phyloP scores from a whole-genome alignment of 2,797 vertebrate species.

The Dryobates pubescens region DNA sequence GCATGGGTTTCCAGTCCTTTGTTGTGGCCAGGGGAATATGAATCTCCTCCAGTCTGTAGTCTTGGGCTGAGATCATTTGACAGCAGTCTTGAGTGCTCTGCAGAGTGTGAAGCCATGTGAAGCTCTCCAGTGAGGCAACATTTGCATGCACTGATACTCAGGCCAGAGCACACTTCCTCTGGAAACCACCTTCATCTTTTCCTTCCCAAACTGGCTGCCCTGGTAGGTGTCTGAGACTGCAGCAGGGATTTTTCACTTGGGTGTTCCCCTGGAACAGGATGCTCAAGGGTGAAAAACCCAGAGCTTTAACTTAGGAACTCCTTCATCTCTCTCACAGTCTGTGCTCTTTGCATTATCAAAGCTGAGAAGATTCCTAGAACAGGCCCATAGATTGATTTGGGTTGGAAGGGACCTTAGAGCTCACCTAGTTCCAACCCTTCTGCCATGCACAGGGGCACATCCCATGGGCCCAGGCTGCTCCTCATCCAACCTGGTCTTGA shows the following conservation, averaged over 20 bases:
- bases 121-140: not conserved
- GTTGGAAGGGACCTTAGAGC: no score
- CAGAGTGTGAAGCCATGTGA: not conserved
- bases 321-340: not conserved
- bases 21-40: not conserved
- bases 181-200: slow-evolving; percentile 19
- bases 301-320: not conserved
- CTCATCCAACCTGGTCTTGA: no score
- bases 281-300: not conserved
- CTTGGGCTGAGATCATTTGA: not conserved
- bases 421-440: no score
- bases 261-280: not conserved
- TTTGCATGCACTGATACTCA: not conserved
- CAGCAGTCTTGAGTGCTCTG: not conserved
- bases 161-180: slow-evolving; percentile 24
- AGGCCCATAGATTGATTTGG: no score
- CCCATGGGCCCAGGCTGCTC: no score
- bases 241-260: not conserved
- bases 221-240: not conserved
- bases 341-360: not conserved
- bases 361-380: not conserved
- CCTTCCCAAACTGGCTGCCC: not conserved
- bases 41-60: not conserved
- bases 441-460: no score
- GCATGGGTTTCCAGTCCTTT: accelerated